Conservation (phyloP, 1,140 invertebrate genomes). For the Brachionus sp. region DNA sequence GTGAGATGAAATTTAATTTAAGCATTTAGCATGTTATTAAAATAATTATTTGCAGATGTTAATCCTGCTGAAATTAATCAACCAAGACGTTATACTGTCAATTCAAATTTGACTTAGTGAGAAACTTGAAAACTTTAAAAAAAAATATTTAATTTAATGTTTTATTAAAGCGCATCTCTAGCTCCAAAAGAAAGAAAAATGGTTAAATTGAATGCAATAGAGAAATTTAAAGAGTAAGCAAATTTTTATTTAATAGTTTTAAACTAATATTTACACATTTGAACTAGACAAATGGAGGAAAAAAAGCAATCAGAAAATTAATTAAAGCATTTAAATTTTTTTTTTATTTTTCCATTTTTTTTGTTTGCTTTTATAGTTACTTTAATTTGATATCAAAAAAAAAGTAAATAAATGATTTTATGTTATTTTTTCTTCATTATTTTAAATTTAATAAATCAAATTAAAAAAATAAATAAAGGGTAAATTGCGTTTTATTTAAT, state of each 20-base stretch:
- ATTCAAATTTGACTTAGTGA: background rate
- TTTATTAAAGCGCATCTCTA: background rate
- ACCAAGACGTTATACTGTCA: background rate
- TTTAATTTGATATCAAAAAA: background rate
- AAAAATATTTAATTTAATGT: background rate
- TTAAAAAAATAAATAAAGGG: background rate
- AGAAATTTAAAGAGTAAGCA: background rate
- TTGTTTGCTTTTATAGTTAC: background rate
- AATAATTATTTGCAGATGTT: background rate
- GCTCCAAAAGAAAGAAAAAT: constrained; percentile 2
- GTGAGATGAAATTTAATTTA: background rate
- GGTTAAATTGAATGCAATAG: background rate
- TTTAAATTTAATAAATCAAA: background rate
- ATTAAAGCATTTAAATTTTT: background rate
- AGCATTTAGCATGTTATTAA: background rate
- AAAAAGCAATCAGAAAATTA: background rate
- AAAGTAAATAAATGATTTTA: too few relatives aligned
- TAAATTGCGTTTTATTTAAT: background rate
- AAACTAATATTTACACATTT: background rate
- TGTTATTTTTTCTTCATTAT: background rate
- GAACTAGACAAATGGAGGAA: background rate
- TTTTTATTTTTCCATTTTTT: background rate
- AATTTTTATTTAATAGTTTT: background rate
- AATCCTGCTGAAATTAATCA: background rate
- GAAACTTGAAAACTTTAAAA: background rate